Evolutionary conservation across 2,797 vertebrate species (phyloP), one percentile per base, ranked within the genome.

Genomic region (Enteromius mattozi): DNA sequence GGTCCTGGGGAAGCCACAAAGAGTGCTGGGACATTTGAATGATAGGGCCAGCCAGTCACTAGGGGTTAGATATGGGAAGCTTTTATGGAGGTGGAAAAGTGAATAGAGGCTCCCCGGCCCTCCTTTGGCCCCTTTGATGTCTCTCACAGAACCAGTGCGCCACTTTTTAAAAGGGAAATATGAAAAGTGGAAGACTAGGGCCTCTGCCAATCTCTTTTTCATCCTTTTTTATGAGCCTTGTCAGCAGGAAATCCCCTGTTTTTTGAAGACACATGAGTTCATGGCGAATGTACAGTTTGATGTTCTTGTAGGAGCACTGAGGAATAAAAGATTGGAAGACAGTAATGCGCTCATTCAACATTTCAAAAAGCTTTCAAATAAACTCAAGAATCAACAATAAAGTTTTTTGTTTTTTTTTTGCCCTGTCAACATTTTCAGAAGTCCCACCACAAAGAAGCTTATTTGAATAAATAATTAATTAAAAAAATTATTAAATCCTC

Each of bases 1-100:
- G 92, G 94, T 95, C 92, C 86, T 84, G 93, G 92, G 92, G 93
- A 95, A 92, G 92, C 92, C 92, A 93, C 94, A 94, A 93, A 94
- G 92, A 92, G 89, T 80, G 79, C 92, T 88, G 92, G 91, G 92
- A 92, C 92, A 93, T 95, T 94, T 88, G 91, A 96, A 93, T 93
- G 94, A 95, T 93, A 92, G 94, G 92, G 92, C 92, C 90, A 89
- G 92, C 92, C 92, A 93, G 91, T 92, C 88, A 88, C 91, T 87
- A 66, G 87, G 91, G 91, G 93, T 91, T 91, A 89, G 88, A 89
- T 91, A 89, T 91, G 86, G 92, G 87, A 90, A 90, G 90, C 78
- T 88, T 88, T 91, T 90, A 89, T 93, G 89, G 87, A 90, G 91
- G 86, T 65, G 89, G 81, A 88, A 86, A 91, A 87, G 88, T 91